Base-by-base conservation (phyloP, 2,797 vertebrate genomes). In the Vespertilio murinus region DNA sequence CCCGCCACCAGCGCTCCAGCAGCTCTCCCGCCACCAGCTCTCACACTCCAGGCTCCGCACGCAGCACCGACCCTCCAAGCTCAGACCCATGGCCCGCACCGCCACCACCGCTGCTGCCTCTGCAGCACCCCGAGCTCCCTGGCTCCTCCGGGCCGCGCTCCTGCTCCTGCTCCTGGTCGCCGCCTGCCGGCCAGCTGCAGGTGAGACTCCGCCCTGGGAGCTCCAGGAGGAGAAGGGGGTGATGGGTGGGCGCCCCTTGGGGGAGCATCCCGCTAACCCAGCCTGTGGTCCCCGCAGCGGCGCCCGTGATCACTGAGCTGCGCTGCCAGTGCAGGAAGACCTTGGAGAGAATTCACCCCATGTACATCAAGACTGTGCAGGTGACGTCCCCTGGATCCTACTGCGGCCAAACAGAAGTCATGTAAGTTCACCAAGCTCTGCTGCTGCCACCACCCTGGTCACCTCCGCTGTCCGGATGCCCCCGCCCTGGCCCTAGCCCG, bases 251-350 rank as follows among this genome's bases (percentile, higher is more conserved):
- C 1, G 3, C 18, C 4, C 54, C 1, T n/a, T n/a, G n/a, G 1
- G 4, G 45, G 33, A 23, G 33, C 35, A 78, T 3, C 22, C 18
- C 0, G 1, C 69, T 70, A 5, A 95, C 52, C 8, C 1, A 64
- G 59, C 7, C 61, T 35, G 28, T 59, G 47, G 18, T n/a, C 49
- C 18, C 49, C 17, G 16, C 45, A 75, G 45, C 30, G 17, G n/a
- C 20, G 0, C 30, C 88, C 0, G 13, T 77, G 67, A 65, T 0
- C 77, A 12, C 0, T 0, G 91, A 96, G 5, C 91, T 96, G 69
- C 90, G 96, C 67, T 96, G 96, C 89, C 94, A 77, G 17, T 96
- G 95, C 71, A 1, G 80, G 81, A 12, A 92, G 13, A 95, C 90
- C 8, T 0, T 4, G 17, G 59, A 64, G n/a, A n/a, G 90, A 0